Evolutionary conservation across 1,140 invertebrate species (phyloP).

Genomic region (Drosophila suzukii): DNA sequence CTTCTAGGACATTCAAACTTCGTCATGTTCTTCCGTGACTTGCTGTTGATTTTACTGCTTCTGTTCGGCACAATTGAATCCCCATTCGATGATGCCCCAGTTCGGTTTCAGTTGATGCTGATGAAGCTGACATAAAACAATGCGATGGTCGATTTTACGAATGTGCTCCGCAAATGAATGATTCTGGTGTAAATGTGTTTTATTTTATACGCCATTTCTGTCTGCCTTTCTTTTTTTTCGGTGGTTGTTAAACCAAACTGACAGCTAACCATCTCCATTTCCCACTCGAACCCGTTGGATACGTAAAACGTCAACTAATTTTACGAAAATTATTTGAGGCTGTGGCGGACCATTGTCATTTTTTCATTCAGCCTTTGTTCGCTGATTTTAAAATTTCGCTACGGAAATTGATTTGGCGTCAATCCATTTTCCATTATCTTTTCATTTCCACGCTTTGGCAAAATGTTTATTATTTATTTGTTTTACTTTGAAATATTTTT

Average conservation of each 20-base stretch:
- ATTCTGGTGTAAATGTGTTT: slow-evolving; percentile 35
- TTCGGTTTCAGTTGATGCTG: slow-evolving; percentile 55
- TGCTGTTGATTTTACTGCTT: slow-evolving; percentile 42
- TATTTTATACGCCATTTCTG: slow-evolving; percentile 27
- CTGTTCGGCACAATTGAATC: slow-evolving; percentile 55
- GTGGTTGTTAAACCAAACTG: slow-evolving; percentile 55
- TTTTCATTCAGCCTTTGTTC: slow-evolving; percentile 38
- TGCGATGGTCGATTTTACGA: slow-evolving; percentile 58
- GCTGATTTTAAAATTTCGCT: slow-evolving; percentile 20
- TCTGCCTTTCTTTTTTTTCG: slow-evolving; percentile 5
- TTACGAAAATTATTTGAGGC: slow-evolving; percentile 58
- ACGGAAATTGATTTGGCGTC: slow-evolving; percentile 63
- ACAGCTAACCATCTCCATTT: slow-evolving; percentile 43
- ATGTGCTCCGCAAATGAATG: slow-evolving; percentile 62
- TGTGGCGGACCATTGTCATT: slow-evolving; percentile 37
- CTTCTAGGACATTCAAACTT: slow-evolving; percentile 8
- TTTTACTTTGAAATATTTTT: background rate
- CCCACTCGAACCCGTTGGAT: slow-evolving; percentile 10
- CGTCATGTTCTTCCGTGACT: background rate
- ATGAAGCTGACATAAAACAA: slow-evolving; percentile 79
- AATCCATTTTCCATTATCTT: slow-evolving; percentile 20
- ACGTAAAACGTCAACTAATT: slow-evolving; percentile 73
- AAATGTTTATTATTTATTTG: slow-evolving; percentile 25
- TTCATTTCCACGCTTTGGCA: slow-evolving; percentile 6
- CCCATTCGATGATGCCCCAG: slow-evolving; percentile 42